These are phyloP conservation scores for Mesoligia furuncula DNA, from an alignment of 2,888 invertebrate genomes.

Conservation along the genomic window DNA sequence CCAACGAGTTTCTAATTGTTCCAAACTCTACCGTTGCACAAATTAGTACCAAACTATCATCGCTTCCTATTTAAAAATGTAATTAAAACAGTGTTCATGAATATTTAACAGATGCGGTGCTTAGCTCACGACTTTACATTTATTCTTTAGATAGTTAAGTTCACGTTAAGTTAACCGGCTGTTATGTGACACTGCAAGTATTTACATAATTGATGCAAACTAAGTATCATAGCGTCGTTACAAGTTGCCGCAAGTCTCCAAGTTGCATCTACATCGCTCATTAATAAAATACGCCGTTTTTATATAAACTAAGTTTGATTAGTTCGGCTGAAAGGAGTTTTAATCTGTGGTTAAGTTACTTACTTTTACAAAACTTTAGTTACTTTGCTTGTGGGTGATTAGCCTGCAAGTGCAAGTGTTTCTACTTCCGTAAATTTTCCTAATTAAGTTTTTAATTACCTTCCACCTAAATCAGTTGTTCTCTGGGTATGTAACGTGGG, in stretches of 20 bases:
- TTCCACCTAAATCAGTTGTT: not conserved
- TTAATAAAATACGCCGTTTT: conserved; percentile 16
- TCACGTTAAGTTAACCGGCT: conserved; percentile 27
- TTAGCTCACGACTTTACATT: not conserved
- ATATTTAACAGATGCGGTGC: conserved; percentile 20
- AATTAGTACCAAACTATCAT: not conserved
- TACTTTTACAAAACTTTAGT: not conserved
- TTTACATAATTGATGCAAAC: conserved; percentile 56
- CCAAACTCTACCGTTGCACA: not conserved
- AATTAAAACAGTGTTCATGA: conserved; percentile 22
- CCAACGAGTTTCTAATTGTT: not conserved
- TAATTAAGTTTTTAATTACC: conserved; percentile 7
- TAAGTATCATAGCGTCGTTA: conserved; percentile 31
- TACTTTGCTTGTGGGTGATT: not conserved
- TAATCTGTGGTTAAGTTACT: not conserved
- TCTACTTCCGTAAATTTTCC: not conserved
- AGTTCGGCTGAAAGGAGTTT: conserved; percentile 29
- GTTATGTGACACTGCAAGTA: conserved; percentile 42
- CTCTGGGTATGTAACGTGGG: not conserved
- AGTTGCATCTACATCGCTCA: conserved; percentile 1
- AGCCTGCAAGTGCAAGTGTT: conserved; percentile 1
- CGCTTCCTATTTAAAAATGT: not conserved
- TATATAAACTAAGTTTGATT: conserved; percentile 32
- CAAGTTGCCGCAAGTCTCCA: conserved; percentile 24
- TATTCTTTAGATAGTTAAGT: conserved; percentile 23